Conservation (phyloP, 1,140 invertebrate species). For the Lepidurus arcticus region DNA sequence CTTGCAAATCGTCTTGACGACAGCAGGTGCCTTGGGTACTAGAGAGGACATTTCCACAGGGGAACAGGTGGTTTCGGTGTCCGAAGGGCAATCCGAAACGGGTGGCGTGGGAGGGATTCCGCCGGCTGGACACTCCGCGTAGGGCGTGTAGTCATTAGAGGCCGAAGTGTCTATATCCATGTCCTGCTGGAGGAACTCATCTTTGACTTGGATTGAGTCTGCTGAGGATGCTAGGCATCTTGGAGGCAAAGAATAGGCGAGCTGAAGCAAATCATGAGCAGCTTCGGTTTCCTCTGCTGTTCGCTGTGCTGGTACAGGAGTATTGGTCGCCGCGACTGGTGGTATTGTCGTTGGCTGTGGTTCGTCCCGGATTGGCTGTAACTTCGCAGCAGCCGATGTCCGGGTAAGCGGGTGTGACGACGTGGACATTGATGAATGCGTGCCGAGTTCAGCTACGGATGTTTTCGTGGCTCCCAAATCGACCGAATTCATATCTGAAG, state of each 20-base stretch:
- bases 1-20: constrained; percentile 46
- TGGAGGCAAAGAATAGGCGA: constrained; percentile 40
- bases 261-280: constrained; percentile 41
- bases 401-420: neutral
- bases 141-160: constrained; percentile 20
- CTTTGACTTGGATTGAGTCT: neutral
- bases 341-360: neutral
- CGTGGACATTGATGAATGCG: neutral
- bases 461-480: neutral
- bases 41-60: neutral
- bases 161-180: neutral
- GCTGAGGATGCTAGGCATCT: neutral
- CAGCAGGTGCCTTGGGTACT: neutral
- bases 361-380: neutral
- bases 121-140: neutral
- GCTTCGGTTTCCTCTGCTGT: constrained; percentile 42
- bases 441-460: neutral
- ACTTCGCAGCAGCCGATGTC: neutral
- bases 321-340: neutral
- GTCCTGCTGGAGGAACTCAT: neutral
- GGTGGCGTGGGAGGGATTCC: constrained; percentile 26
- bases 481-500: neutral
- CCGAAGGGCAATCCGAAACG: constrained; percentile 24
- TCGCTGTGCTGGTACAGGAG: neutral
- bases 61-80: neutral